Percentiles rank a stretch among this genome's conserved stretches.
phyloP scores from a whole-genome alignment of 2,113 vertebrate species.

The Ornithorhynchus anatinus region DNA sequence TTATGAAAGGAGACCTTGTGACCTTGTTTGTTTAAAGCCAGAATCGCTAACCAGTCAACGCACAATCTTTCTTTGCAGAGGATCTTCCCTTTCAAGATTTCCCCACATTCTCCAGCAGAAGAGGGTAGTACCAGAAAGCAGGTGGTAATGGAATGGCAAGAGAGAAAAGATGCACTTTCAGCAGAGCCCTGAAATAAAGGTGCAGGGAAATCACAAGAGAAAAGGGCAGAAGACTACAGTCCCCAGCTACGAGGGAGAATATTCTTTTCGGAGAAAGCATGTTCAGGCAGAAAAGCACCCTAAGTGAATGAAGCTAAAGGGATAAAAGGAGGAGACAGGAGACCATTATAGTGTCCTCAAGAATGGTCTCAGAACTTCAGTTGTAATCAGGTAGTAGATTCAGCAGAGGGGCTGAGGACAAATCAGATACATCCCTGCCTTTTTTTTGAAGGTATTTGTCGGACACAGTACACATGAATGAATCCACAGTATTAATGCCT shows the following conservation, averaged over 20 bases:
- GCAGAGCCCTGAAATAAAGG: conserved; percentile 8
- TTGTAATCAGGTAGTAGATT: conserved; percentile 44
- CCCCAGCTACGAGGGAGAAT: conserved; percentile 11
- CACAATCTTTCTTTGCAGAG: too few species aligned
- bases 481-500: too few species aligned
- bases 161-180: not conserved
- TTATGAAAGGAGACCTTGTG: too few species aligned
- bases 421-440: too few species aligned
- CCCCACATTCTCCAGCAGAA: not conserved
- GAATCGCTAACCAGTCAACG: too few species aligned
- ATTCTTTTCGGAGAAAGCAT: conserved; percentile 15
- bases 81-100: not conserved
- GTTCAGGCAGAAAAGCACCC: conserved; percentile 17
- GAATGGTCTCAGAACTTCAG: conserved; percentile 45
- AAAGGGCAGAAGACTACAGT: conserved; percentile 21
- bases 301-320: conserved; percentile 44
- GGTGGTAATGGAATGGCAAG: not conserved
- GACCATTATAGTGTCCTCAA: conserved; percentile 44
- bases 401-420: not conserved
- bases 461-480: too few species aligned
- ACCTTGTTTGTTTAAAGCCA: too few species aligned
- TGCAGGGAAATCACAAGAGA: conserved; percentile 21
- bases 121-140: not conserved
- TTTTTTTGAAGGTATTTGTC: too few species aligned
- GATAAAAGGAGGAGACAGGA: conserved; percentile 37